Conservation (phyloP, 53 echinoderm and acorn worm genomes). For the Holothuria scabra region DNA sequence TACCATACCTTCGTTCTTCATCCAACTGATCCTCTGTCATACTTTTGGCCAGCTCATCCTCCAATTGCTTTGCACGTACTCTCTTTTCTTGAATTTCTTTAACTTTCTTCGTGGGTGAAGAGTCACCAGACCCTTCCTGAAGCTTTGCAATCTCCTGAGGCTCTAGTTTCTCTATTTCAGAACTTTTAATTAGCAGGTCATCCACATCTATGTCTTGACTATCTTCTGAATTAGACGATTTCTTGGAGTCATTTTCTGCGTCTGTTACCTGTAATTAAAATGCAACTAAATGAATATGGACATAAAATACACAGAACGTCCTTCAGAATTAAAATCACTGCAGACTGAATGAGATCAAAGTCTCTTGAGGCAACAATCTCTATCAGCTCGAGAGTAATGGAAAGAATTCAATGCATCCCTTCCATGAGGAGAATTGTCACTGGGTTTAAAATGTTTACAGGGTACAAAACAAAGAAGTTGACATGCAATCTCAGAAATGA, state of each 20-base stretch:
- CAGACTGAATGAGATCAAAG: conserved; percentile 20
- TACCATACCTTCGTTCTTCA: conserved; percentile 75
- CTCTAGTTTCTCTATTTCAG: conserved; percentile 65
- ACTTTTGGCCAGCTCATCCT: conserved; percentile 72
- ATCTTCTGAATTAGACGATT: no score
- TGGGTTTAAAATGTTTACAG: no score
- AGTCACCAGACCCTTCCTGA: conserved; percentile 38
- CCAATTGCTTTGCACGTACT: conserved; percentile 72
- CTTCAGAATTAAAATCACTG: not conserved
- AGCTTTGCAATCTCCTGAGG: conserved; percentile 3
- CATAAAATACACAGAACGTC: not conserved
- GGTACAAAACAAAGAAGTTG: no score
- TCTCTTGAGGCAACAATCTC: not conserved
- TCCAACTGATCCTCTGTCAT: conserved; percentile 80
- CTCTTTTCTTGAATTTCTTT: conserved; percentile 43
- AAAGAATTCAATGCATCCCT: no score
- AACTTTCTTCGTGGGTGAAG: not conserved
- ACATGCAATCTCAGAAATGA: no score
- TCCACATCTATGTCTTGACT: conserved; percentile 38
- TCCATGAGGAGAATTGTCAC: no score
- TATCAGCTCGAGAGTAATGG: no score
- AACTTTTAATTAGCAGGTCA: conserved; percentile 72
- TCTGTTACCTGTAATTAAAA: no score
- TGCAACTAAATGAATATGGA: not conserved
- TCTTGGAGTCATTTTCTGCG: no score